A percentile compares a stretch with the other conserved stretches of the same genome.
phyloP scores from a whole-genome alignment of 2,888 invertebrate genomes.

The Acrobasis repandana region DNA sequence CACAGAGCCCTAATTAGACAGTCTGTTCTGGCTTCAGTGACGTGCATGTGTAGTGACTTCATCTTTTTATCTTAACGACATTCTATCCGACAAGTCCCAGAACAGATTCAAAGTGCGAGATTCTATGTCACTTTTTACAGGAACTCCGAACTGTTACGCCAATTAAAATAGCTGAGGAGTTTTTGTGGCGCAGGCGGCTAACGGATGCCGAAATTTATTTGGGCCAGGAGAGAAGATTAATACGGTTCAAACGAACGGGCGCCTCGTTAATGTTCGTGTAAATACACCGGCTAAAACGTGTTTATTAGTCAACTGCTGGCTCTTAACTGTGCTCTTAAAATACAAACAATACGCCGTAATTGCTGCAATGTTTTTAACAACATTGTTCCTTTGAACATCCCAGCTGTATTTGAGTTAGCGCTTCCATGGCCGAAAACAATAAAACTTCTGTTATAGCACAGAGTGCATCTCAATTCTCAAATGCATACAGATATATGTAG shows the following conservation, averaged over 20 bases:
- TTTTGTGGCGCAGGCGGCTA: slow-evolving; percentile 65
- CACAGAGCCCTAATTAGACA: not conserved
- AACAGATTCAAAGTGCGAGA: slow-evolving; percentile 56
- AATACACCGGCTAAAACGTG: slow-evolving; percentile 66
- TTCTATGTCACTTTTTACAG: slow-evolving; percentile 67
- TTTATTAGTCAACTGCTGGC: slow-evolving; percentile 63
- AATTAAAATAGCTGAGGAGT: slow-evolving; percentile 79
- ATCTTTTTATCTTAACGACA: slow-evolving; percentile 18
- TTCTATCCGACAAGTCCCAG: slow-evolving; percentile 14
- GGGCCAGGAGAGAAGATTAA: slow-evolving; percentile 69
- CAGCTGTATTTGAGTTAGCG: slow-evolving; percentile 36
- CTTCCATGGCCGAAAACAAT: slow-evolving; percentile 12
- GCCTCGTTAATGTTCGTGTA: slow-evolving; percentile 65
- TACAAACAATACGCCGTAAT: slow-evolving; percentile 65
- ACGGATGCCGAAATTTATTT: slow-evolving; percentile 72
- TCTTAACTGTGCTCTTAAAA: slow-evolving; percentile 54
- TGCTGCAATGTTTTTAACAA: slow-evolving; percentile 55
- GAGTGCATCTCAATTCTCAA: slow-evolving; percentile 4
- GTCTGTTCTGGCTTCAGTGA: slow-evolving; percentile 24
- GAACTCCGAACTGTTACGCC: slow-evolving; percentile 69
- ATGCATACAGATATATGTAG: not conserved
- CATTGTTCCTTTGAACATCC: slow-evolving; percentile 45
- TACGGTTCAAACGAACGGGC: slow-evolving; percentile 66
- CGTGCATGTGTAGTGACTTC: no score
- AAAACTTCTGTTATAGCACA: slow-evolving; percentile 10